Conservation (phyloP, 2,113 vertebrate genomes). For the Piaya cayana region DNA sequence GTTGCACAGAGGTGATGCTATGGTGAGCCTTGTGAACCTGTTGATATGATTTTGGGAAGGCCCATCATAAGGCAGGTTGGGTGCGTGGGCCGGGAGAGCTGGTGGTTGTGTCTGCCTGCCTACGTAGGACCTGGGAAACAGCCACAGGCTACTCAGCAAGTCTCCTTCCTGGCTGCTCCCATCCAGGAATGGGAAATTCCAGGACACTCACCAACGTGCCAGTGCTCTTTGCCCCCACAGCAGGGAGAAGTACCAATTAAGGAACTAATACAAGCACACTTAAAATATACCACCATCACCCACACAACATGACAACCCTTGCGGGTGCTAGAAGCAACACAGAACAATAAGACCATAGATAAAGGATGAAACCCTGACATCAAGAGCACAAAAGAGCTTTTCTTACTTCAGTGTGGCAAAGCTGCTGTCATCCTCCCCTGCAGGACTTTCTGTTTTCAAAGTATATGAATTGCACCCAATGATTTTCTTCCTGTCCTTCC, state of each 20-base stretch:
- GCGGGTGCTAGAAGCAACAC: background rate
- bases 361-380: background rate
- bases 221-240: background rate
- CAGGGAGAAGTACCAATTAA: background rate
- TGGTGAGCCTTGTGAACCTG: background rate
- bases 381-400: constrained; percentile 7
- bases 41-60: background rate
- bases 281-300: background rate
- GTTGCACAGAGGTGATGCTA: background rate
- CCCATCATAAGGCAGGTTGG: rapidly evolving
- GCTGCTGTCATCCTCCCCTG: background rate
- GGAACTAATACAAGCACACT: background rate
- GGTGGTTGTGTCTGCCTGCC: background rate
- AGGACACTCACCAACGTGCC: background rate
- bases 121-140: background rate
- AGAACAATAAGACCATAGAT: background rate
- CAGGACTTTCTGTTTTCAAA: constrained; percentile 13
- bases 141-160: background rate
- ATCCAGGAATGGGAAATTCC: background rate
- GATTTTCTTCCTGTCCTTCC: constrained; percentile 40
- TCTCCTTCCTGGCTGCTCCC: background rate
- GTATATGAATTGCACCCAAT: background rate
- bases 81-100: background rate
- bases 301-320: background rate
- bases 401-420: constrained; percentile 22